phyloP scores from a whole-genome alignment of 2,888 invertebrate species.

The Leucophora obtusa region DNA sequence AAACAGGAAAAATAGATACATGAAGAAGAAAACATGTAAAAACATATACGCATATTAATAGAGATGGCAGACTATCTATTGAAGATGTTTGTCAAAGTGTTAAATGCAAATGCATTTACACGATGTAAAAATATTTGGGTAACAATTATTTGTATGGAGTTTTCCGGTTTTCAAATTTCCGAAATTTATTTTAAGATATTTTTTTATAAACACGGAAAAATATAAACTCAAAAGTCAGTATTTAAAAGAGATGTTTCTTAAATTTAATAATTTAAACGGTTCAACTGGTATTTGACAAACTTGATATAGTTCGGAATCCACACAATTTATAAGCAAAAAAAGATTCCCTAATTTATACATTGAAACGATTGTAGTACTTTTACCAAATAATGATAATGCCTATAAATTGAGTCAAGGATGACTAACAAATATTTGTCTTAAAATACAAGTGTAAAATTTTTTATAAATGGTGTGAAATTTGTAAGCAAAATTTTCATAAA shows the following conservation, averaged over 20 bases:
- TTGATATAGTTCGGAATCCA: too few species aligned
- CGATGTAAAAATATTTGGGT: not conserved
- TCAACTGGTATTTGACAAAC: too few species aligned
- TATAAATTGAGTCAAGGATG: constrained; percentile 50
- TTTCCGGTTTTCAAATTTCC: too few species aligned
- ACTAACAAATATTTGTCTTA: constrained; percentile 29
- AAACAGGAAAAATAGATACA: constrained; percentile 6
- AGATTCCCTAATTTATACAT: not conserved
- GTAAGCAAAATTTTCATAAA: not conserved
- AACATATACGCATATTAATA: constrained; percentile 14
- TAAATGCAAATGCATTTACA: constrained; percentile 34
- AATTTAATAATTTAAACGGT: too few species aligned
- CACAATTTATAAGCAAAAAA: too few species aligned
- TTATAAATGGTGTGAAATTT: constrained; percentile 50
- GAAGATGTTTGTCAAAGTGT: constrained; percentile 24
- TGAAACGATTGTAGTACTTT: constrained; percentile 16
- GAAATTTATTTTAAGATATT: too few species aligned
- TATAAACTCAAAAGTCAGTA: too few species aligned
- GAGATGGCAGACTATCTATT: constrained; percentile 25
- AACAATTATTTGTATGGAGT: not conserved
- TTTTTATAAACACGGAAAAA: too few species aligned
- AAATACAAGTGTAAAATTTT: constrained; percentile 23
- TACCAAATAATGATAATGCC: constrained; percentile 16
- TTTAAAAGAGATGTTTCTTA: too few species aligned
- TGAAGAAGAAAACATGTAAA: not conserved